Evolutionary conservation across 2,888 invertebrate species (phyloP), one percentile per base, ranked within the genome.

Genomic region (Dorcus hopei): DNA sequence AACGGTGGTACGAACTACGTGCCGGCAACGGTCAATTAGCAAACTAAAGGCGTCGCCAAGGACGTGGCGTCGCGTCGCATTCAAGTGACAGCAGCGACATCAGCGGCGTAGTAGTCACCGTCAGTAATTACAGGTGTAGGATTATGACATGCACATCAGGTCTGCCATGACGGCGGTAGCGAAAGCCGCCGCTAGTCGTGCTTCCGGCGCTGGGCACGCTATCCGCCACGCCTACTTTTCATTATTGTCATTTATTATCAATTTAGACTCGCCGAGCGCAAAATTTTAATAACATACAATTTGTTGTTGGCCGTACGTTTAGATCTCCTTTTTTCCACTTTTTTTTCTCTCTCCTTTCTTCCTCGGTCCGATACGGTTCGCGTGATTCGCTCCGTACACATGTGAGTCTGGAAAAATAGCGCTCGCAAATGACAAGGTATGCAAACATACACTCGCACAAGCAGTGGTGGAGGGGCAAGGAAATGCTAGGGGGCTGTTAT

Each of bases 161-260:
- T 56, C 63, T 63, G 57, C 63, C 63, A 61, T 59, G 61, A 61
- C 63, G 64, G 62, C 64, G 66, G 71, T 69, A 67, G 63, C 58
- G 62, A 68, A 68, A 73, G 71, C 72, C 63, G 70, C 71, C 72
- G 67, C 69, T 65, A 67, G 66, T 60, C 68, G 65, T 69, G 72
- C 73, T 76, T 76, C 75, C 75, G 72, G 75, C 73, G 72, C 67
- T 69, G 69, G 63, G 64, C 71, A 74, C 72, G 72, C 70, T 71
- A 75, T 68, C 70, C 69, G 68, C 67, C 70, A 70, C 75, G 75
- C 77, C 76, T 67, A 69, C 75, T 67, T 74, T 77, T 76, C 74
- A 77, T 77, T 77, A 77, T 76, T 77, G 77, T 77, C 77, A 77
- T 77, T 77, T 76, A 76, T 76, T 77, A 77, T 75, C 76, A 77